Evolutionary conservation across 2,113 vertebrate genomes (phyloP).

Genomic region (Apistogramma diplotaenia): DNA sequence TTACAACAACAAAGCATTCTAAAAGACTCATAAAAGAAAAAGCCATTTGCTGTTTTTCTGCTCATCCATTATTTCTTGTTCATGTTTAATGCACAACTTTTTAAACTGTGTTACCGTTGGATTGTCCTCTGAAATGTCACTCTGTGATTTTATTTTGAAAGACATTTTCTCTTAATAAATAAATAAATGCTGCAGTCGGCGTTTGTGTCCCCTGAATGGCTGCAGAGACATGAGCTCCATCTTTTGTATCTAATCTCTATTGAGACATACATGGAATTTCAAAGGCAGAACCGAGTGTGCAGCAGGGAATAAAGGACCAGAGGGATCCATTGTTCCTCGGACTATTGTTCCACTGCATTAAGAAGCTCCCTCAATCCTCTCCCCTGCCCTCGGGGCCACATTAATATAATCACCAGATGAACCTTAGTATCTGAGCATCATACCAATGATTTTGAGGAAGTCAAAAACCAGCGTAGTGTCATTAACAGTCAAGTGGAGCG

Average conservation of each 20-base stretch:
- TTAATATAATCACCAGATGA: constrained; percentile 47
- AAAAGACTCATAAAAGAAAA: background rate
- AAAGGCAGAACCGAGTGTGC: background rate
- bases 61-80: background rate
- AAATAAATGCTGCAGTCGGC: background rate
- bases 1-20: background rate
- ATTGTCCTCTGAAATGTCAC: accelerated
- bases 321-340: constrained; percentile 26
- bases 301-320: constrained; percentile 9
- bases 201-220: background rate
- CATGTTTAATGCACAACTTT: background rate
- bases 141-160: background rate
- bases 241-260: background rate
- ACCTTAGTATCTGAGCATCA: constrained; percentile 4
- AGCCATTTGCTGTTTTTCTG: background rate
- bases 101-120: background rate
- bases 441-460: constrained; percentile 2
- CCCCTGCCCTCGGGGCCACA: background rate
- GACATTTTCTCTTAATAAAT: background rate
- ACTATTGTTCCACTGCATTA: constrained; percentile 14
- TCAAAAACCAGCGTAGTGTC: constrained; percentile 16
- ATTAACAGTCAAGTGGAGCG: constrained; percentile 48
- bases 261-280: background rate
- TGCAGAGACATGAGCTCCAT: background rate
- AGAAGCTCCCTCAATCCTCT: constrained; percentile 2